Evolutionary conservation across 2,797 vertebrate genomes (phyloP).

Genomic region (Chaetophractus vellerosus): DNA sequence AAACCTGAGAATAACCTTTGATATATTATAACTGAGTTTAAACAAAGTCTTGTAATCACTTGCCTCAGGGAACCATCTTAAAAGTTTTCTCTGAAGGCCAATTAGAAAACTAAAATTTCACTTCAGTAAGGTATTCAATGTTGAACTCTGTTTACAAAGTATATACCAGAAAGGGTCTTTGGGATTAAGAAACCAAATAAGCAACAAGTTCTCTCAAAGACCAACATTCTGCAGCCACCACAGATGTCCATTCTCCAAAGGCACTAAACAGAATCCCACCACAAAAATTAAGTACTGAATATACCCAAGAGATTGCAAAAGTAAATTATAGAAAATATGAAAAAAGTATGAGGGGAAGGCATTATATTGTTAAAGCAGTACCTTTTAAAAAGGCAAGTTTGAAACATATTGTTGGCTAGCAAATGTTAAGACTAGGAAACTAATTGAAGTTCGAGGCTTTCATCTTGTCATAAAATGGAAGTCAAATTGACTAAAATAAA

Average conservation of each 20-base stretch:
- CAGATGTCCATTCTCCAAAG: not conserved
- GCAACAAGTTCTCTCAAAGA: not conserved
- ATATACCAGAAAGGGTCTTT: not conserved
- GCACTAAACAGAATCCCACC: not conserved
- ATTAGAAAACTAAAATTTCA: not conserved
- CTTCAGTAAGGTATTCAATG: slow-evolving; percentile 2
- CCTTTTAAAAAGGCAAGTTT: slow-evolving; percentile 31
- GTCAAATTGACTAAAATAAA: not conserved
- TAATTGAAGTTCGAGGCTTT: not conserved
- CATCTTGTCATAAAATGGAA: slow-evolving; percentile 1
- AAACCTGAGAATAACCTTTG: not conserved
- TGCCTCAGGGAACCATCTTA: not conserved
- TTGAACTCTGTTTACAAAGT: slow-evolving; percentile 6
- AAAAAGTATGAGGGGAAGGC: not conserved
- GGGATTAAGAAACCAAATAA: not conserved
- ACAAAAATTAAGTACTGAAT: not conserved
- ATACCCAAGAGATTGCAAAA: not conserved
- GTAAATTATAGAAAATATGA: not conserved
- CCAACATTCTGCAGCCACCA: not conserved
- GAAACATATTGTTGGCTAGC: not conserved
- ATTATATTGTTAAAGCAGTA: not conserved
- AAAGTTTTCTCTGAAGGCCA: slow-evolving; percentile 3
- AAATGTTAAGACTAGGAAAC: slow-evolving; percentile 40
- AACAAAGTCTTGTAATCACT: slow-evolving; percentile 9
- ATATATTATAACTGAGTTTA: not conserved